Base-by-base conservation (phyloP, 2,888 invertebrate genomes). In the Pyrochroa serraticornis region DNA sequence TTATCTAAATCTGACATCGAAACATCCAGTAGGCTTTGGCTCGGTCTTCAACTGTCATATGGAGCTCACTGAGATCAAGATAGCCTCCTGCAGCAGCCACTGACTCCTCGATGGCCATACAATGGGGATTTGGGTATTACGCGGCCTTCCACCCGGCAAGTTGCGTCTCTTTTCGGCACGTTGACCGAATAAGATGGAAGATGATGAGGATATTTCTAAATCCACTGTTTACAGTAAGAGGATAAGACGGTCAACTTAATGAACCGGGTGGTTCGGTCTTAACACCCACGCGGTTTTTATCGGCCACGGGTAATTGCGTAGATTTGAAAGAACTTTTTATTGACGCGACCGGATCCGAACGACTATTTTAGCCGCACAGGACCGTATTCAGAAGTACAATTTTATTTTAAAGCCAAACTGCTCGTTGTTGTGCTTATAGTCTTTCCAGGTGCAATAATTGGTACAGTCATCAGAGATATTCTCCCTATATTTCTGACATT, bases 1-100 rank as follows among this genome's bases (percentile, higher is more conserved):
- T 69, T 71, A 73, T 72, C 74, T 69, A 67, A 68, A 71, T 71
- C 72, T 66, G 71, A 72, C 71, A 71, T 69, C 71, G 51, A 58
- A 65, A 67, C 63, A 63, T 63, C 62, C 63, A 65, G 64, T 63
- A 62, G 63, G 63, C 64, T 65, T 67, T 62, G 52, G 64, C 58
- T 62, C 62, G 64, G 65, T 67, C 65, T 69, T 69, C 66, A 62
- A 60, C 65, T 69, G 69, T 68, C 71, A 66, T 63, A 67, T 62
- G 60, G 55, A 55, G 60, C 64, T 68, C 64, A 64, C 38, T 64
- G 56, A 52, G 70, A 70, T 70, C 69, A 69, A 68, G 71, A 70
- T 71, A 69, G 67, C 65, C 63, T 69, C 66, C 64, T 57, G 64
- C 47, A 61, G 59, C 58, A 66, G 61, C 63, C 67, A 67, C 66